Conservation (phyloP, 2,888 invertebrate genomes). For the Zeuzera pyrina region DNA sequence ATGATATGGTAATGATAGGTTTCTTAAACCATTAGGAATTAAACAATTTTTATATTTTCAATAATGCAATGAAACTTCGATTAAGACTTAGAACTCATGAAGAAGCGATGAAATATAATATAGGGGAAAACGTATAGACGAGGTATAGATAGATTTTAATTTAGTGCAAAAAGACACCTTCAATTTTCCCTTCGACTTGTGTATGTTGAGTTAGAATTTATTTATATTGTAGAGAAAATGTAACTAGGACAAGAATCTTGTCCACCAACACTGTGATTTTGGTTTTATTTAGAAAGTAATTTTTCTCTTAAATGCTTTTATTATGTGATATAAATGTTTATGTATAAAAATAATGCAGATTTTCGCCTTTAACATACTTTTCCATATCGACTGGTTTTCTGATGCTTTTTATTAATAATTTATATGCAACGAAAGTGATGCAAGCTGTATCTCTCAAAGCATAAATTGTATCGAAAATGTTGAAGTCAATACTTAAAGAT, state of each 20-base stretch:
- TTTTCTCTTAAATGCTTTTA: conserved; percentile 56
- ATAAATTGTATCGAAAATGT: neutral
- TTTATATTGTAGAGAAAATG: conserved; percentile 52
- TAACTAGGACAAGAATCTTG: conserved; percentile 58
- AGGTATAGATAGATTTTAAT: conserved; percentile 49
- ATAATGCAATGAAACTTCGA: conserved; percentile 64
- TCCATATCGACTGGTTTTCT: conserved; percentile 38
- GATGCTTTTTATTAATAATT: conserved; percentile 39
- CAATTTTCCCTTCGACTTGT: conserved; percentile 43
- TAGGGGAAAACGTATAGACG: conserved; percentile 47
- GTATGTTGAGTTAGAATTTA: conserved; percentile 56
- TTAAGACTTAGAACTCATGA: conserved; percentile 45
- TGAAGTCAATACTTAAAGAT: too few relatives aligned
- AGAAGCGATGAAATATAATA: conserved; percentile 31
- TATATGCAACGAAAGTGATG: neutral
- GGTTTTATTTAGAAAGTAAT: conserved; percentile 66
- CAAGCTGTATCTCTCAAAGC: neutral
- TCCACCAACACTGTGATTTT: conserved; percentile 68
- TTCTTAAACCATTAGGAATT: conserved; percentile 67
- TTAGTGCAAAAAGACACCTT: conserved; percentile 63
- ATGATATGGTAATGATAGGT: conserved; percentile 63
- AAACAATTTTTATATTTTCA: conserved; percentile 66
- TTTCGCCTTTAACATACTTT: conserved; percentile 27
- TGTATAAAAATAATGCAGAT: conserved; percentile 37
- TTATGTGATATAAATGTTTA: conserved; percentile 62